Conservation (phyloP, 2,113 vertebrate genomes). For the Chaetodon trifascialis region DNA sequence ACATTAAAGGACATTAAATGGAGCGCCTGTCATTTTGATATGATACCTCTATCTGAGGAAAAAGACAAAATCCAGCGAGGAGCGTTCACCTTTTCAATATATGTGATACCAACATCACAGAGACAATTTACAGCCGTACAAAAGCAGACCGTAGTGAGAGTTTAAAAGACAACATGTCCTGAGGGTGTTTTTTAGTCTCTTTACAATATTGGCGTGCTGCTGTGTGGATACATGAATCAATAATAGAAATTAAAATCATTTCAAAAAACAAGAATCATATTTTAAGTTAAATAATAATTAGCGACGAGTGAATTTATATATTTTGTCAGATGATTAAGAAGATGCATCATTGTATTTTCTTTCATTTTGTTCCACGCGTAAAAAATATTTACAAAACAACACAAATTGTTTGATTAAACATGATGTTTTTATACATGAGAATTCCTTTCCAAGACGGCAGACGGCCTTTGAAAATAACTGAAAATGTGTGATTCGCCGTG, state of each 20-base stretch:
- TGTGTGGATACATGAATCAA: neutral
- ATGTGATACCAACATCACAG: conserved; percentile 49
- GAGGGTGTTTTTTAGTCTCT: neutral
- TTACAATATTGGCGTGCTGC: neutral
- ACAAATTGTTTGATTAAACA: conserved; percentile 5
- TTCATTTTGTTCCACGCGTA: neutral
- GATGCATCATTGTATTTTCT: neutral
- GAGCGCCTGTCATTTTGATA: conserved; percentile 70
- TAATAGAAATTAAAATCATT: neutral
- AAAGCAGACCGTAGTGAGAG: conserved; percentile 21
- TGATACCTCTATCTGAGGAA: conserved; percentile 71
- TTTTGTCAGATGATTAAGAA: neutral
- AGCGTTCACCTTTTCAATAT: conserved; percentile 58
- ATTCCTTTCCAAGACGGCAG: neutral
- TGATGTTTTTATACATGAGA: neutral
- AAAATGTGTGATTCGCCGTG: conserved; percentile 11
- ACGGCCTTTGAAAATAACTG: neutral
- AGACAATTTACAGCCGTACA: conserved; percentile 26
- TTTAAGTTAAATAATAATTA: conserved; percentile 13
- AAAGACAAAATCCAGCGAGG: conserved; percentile 53
- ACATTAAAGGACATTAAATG: conserved; percentile 74
- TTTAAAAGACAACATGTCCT: conserved; percentile 29
- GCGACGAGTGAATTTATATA: neutral
- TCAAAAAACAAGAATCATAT: conserved; percentile 8
- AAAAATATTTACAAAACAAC: neutral